Conservation (phyloP, 2,888 invertebrate species). For the Aspidiotus destructor region DNA sequence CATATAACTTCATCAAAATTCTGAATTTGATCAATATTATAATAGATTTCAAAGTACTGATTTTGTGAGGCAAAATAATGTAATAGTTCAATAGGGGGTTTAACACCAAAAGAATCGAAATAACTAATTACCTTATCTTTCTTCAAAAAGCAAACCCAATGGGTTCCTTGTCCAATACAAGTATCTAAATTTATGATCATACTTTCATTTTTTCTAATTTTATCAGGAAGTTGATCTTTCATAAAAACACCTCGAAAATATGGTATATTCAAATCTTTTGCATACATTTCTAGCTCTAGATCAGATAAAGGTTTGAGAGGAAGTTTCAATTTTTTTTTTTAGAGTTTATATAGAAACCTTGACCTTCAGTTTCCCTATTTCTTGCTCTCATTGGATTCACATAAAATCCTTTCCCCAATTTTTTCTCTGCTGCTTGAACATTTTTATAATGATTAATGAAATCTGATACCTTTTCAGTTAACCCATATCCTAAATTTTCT, state of each 20-base stretch:
- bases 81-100: conserved; percentile 20
- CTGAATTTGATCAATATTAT: conserved; percentile 10
- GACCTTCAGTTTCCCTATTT: conserved; percentile 1
- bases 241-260: conserved; percentile 10
- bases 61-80: conserved; percentile 9
- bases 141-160: conserved; percentile 25
- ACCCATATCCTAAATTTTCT: conserved; percentile 2
- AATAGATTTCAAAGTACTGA: conserved; percentile 6
- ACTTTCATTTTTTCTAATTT: conserved; percentile 27
- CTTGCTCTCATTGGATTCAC: conserved; percentile 4
- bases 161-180: conserved; percentile 20
- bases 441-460: conserved; percentile 4
- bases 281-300: conserved; percentile 4
- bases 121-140: conserved; percentile 20
- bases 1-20: conserved; percentile 14
- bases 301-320: conserved; percentile 11
- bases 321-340: conserved; percentile 1
- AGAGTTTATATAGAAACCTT: conserved; percentile 4
- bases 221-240: conserved; percentile 27
- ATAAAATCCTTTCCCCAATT: conserved; percentile 4
- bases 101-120: conserved; percentile 25
- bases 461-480: conserved; percentile 4
- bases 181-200: conserved; percentile 20
- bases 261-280: conserved; percentile 11
- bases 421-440: conserved; percentile 4